Conservation (phyloP, 2,888 invertebrate genomes). For the Apamea anceps region DNA sequence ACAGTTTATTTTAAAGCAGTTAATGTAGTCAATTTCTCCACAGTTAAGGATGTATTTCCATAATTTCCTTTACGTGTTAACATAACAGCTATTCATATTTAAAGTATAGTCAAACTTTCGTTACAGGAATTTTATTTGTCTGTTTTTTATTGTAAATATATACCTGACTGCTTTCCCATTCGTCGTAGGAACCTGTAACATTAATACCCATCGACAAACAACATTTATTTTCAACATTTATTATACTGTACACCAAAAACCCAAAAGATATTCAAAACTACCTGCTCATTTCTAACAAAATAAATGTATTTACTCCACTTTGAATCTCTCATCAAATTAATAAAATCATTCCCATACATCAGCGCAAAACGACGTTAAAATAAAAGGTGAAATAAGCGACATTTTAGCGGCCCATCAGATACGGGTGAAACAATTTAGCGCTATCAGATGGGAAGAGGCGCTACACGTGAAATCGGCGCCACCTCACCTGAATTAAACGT, state of each 20-base stretch:
- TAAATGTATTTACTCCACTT: conserved; percentile 1
- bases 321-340: conserved; percentile 30
- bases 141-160: not conserved
- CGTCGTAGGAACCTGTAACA: not conserved
- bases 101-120: not conserved
- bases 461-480: conserved; percentile 68
- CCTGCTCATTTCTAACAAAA: not conserved
- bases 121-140: not conserved
- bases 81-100: not conserved
- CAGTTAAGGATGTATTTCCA: not conserved
- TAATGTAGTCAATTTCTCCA: not conserved
- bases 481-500: conserved; percentile 74
- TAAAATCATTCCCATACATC: conserved; percentile 26
- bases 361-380: conserved; percentile 29
- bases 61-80: not conserved
- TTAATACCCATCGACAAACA: not conserved
- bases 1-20: not conserved
- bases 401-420: conserved; percentile 82
- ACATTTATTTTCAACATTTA: not conserved
- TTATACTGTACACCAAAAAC: not conserved
- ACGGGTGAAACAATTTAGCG: conserved; percentile 87
- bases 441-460: conserved; percentile 85
- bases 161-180: not conserved
- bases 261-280: not conserved
- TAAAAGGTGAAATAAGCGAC: conserved; percentile 57